Base-by-base conservation (phyloP, 2,113 vertebrate species). In the Triplophysa siluroides region DNA sequence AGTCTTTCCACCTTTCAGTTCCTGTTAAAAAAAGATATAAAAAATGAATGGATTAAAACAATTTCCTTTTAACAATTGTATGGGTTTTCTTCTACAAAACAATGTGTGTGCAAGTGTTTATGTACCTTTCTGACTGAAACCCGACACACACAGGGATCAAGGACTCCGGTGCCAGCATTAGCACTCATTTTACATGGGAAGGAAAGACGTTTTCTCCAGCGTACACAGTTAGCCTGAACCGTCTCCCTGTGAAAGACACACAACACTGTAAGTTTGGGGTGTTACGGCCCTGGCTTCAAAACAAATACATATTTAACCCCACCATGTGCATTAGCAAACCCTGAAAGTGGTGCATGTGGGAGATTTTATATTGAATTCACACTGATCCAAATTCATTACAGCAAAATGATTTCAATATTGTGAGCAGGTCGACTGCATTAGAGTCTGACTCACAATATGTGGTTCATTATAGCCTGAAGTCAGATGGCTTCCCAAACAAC, bases 121-220 rank as follows among this genome's bases (percentile, higher is more conserved):
- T 23, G 19, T 92, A 96, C 97, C 95, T 99, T 99, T 74, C 97
- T 88, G 79, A 99, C 96, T 74, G 97, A 99, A 21, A 99, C 96
- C 11, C 97, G 92, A 90, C 95, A 99, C 86, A 96, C 83, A 80
- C 97, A 98, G 0, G 96, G 93, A 66, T 99, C 97, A 76, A 99
- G 91, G 23, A 98, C 85, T n/a, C 97, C 97, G 0, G 96, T 96
- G 18, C 95, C 88, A 10, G 96, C 95, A 5, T 91, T 98, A 76
- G 97, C 96, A 6, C 95, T 98, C 94, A 98, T 98, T 88, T 99
- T 99, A 88, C 97, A 99, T 84, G 94, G 95, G 81, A 99, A 99
- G 2, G 94, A 92, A 86, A 99, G 98, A 43, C 87, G 93, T 38
- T 96, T 98, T 86, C 89, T 96, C 97, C 97, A 99, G 85, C 88